Base-by-base conservation (phyloP, 2,888 invertebrate species). In the Heliconius cydno region DNA sequence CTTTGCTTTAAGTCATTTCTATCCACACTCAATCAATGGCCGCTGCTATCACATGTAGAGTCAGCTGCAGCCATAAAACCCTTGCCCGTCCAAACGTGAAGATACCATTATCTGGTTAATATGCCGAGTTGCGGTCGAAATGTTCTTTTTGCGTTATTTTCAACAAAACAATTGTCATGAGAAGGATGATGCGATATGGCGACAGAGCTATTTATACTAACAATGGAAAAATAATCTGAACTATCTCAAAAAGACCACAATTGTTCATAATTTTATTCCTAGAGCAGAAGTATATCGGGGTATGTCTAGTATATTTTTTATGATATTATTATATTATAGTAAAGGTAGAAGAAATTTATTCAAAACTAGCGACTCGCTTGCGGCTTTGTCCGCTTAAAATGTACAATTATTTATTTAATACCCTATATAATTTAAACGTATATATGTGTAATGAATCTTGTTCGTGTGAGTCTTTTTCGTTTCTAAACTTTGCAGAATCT, bases 101-200 rank as follows among this genome's bases (percentile, higher is more conserved):
- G 86, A 86, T 86, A 86, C 80, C 79, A 80, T 85, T 85, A 85
- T 87, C 85, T 86, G 83, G 52, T 85, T 85, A 86, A 86, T 85
- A 84, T 84, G 81, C 79, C 80, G 84, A 83, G 80, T 81, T 81
- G 80, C 80, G 76, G 78, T 81, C 81, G 73, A 67, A 72, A 71
- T 4, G 71, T 73, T 80, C 67, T 78, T 81, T 85, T 85, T 80
- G 78, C 71, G 79, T 77, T 79, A 78, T 84, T 84, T 74, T 70
- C 57, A 71, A 72, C 80, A 80, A 83, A 79, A 85, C 83, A 84
- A 83, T 83, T 80, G 82, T 80, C 84, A 57, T 75, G 82, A 70
- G 78, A 28, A 81, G 81, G 82, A 84, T 70, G 81, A 84, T 81
- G 76, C 79, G 83, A 84, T 84, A 83, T 79, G 80, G 67, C 79